Percentiles rank a stretch among this genome's conserved stretches.
These are phyloP conservation scores for Epinotia demarniana DNA, from an alignment of 2,888 invertebrate genomes.

Conservation along the genomic window DNA sequence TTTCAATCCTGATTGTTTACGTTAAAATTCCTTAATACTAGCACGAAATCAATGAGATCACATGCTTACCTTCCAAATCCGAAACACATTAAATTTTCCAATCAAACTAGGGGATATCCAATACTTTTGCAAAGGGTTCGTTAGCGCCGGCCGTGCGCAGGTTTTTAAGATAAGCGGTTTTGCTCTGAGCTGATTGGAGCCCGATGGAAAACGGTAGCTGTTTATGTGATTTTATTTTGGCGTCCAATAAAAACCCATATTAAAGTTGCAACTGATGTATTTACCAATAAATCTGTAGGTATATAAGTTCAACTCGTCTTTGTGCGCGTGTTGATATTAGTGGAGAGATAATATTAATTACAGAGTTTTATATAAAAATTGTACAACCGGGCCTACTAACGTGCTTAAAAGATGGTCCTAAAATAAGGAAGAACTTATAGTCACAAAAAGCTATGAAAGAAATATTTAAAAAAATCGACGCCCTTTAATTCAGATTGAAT, in stretches of 20 bases:
- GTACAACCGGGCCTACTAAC: too few species aligned
- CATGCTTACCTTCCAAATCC: conserved; percentile 33
- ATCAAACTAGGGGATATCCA: conserved; percentile 41
- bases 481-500: too few species aligned
- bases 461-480: too few species aligned
- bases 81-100: conserved; percentile 41
- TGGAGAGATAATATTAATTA: too few species aligned
- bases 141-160: conserved; percentile 35
- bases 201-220: conserved; percentile 23
- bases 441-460: too few species aligned
- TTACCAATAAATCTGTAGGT: too few species aligned
- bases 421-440: too few species aligned
- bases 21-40: not conserved
- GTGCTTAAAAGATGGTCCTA: too few species aligned
- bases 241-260: not conserved
- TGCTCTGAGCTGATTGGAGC: conserved; percentile 35
- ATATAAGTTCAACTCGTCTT: too few species aligned
- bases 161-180: conserved; percentile 44
- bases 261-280: too few species aligned
- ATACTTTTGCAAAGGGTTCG: conserved; percentile 42
- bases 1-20: not conserved
- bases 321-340: too few species aligned
- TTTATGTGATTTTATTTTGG: conserved; percentile 10
- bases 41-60: conserved; percentile 6
- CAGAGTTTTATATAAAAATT: too few species aligned